phyloP scores from a whole-genome alignment of 1,140 invertebrate genomes.

The Planococcus citri region DNA sequence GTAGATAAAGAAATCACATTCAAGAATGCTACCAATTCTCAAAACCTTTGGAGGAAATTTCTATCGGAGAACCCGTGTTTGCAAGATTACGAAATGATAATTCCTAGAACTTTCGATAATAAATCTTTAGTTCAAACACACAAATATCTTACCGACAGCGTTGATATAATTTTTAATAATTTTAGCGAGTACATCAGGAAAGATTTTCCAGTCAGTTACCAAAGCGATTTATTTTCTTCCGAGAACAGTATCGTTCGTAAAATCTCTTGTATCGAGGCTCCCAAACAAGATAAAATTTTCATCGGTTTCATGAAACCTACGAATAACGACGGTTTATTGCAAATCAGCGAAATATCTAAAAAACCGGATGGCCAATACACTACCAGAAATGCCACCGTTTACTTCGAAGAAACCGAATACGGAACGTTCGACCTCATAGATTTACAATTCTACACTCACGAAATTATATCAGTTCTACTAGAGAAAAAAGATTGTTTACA shows the following conservation, averaged over 20 bases:
- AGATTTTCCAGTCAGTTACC: neutral
- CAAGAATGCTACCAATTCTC: constrained; percentile 41
- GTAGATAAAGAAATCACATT: constrained; percentile 51
- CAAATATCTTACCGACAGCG: constrained; percentile 49
- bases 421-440: neutral
- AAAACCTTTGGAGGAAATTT: constrained; percentile 67
- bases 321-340: constrained; percentile 18
- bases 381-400: neutral
- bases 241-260: neutral
- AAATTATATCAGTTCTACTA: constrained; percentile 60
- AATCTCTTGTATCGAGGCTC: constrained; percentile 20
- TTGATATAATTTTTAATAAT: constrained; percentile 35
- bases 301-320: constrained; percentile 15
- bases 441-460: constrained; percentile 64
- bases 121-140: constrained; percentile 74
- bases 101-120: constrained; percentile 52
- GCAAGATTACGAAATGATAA: constrained; percentile 52
- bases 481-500: constrained; percentile 36
- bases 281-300: constrained; percentile 18
- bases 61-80: constrained; percentile 57
- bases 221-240: constrained; percentile 2
- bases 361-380: neutral
- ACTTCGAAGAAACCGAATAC: constrained; percentile 1
- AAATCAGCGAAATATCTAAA: constrained; percentile 6
- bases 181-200: neutral